These are phyloP conservation scores for Crocodylus rhombifer DNA, from an alignment of 2,797 vertebrate species.

Conservation along the genomic window DNA sequence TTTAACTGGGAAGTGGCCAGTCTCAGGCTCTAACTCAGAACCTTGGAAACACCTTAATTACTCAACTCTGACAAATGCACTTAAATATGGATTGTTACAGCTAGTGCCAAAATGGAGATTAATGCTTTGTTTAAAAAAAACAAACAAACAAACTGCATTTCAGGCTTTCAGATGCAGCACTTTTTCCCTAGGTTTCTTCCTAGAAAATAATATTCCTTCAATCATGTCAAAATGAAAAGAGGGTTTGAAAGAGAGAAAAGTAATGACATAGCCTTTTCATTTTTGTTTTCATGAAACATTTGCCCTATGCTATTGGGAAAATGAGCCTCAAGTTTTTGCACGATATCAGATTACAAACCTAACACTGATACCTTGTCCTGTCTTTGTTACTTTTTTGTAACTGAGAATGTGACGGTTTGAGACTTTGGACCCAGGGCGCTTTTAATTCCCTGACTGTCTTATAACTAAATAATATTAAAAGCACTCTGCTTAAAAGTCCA, in stretches of 20 bases:
- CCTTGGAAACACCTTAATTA: too few species aligned
- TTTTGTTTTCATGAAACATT: neutral
- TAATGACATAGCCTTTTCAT: neutral
- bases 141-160: neutral
- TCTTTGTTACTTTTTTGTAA: constrained; percentile 1
- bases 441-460: constrained; percentile 37
- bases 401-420: constrained; percentile 24
- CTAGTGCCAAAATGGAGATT: neutral
- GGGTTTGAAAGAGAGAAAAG: neutral
- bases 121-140: too few species aligned
- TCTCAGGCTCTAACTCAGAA: too few species aligned
- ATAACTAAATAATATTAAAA: neutral
- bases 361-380: neutral
- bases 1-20: too few species aligned
- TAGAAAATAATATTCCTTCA: neutral
- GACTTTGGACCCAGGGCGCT: neutral
- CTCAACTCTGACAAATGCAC: too few species aligned
- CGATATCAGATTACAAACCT: neutral
- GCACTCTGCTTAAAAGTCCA: neutral
- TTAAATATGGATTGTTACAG: rapidly evolving
- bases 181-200: neutral
- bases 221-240: neutral
- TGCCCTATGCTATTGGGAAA: neutral
- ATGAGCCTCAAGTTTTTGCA: constrained; percentile 14
- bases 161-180: neutral